These are phyloP conservation scores for Heterotilapia buettikoferi DNA, from an alignment of 2,113 vertebrate species.

Conservation along the genomic window DNA sequence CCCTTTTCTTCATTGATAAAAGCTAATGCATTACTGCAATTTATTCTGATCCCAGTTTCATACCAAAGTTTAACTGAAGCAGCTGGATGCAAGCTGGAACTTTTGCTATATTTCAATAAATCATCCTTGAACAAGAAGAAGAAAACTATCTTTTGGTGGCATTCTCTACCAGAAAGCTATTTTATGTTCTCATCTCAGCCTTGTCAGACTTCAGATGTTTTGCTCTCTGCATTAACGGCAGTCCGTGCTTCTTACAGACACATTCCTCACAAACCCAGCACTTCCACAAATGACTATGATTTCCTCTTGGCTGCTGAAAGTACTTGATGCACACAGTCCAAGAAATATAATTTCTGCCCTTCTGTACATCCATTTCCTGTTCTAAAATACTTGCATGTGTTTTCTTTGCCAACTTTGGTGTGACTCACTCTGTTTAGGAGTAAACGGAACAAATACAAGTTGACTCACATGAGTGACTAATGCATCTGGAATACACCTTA, in stretches of 20 bases:
- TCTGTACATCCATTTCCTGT: constrained; percentile 46
- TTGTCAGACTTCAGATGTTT: constrained; percentile 3
- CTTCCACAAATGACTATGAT: constrained; percentile 51
- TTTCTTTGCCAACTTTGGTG: constrained; percentile 17
- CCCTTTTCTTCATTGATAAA: neutral
- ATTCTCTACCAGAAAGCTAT: neutral
- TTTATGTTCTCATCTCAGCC: neutral
- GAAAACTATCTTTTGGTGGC: neutral
- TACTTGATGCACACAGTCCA: neutral
- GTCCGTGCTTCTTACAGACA: neutral
- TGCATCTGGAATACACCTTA: constrained; percentile 57
- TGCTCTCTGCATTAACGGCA: neutral
- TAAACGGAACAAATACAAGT: constrained; percentile 42
- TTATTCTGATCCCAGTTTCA: neutral
- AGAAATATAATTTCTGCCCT: constrained; percentile 19
- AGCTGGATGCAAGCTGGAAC: neutral
- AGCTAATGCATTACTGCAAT: neutral
- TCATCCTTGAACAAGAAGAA: neutral
- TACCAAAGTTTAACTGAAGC: neutral
- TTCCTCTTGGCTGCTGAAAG: constrained; percentile 33
- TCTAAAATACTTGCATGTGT: constrained; percentile 54
- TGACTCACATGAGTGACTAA: constrained; percentile 72
- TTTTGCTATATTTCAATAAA: neutral
- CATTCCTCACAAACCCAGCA: constrained; percentile 42
- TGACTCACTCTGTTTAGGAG: constrained; percentile 58